Evolutionary conservation across 2,888 invertebrate species (phyloP), one percentile per base, ranked within the genome.

Genomic region (Hemithea aestivaria): DNA sequence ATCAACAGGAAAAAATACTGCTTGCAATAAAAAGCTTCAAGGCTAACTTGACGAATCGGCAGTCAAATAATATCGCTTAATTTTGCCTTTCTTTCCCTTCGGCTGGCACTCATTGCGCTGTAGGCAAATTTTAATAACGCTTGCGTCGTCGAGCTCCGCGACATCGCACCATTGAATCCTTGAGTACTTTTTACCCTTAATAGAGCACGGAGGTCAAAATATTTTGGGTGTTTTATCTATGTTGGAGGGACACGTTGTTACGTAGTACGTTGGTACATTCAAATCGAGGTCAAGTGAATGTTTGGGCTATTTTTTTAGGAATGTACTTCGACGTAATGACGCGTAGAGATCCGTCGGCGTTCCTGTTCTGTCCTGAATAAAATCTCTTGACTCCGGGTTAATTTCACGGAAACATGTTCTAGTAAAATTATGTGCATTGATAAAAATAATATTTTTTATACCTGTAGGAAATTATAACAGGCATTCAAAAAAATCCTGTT

Each of bases 91-190:
- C 68, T 73, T 73, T 70, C 67, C 60, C 70, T 58, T 58, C 58
- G 63, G 60, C 59, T 66, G 71, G 72, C 65, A 56, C 58, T 69
- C 61, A 65, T 65, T 66, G 62, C 66, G 73, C 59, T 58, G 72
- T 74, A 74, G 73, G 76, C 76, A 76, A 74, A 76, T 77, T 78
- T 78, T 78, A 78, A 78, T 78, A 77, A 76, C 66, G 78, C 76
- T 75, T 73, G 74, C 75, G 64, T 62, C 62, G 69, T 54, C 66
- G 63, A 61, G 58, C 60, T 55, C 57, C 48, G 67, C 60, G 66
- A 69, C 72, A 75, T 74, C 67, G 69, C 72, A 55, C 73, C 75
- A 75, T 74, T 75, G 74, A 73, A 69, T 72, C 52, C 68, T 67
- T 68, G 66, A 71, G 71, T 61, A 70, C 65, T 71, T 72, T 73